phyloP scores from a whole-genome alignment of 2,888 invertebrate species.

The Dichetophora obliterata region DNA sequence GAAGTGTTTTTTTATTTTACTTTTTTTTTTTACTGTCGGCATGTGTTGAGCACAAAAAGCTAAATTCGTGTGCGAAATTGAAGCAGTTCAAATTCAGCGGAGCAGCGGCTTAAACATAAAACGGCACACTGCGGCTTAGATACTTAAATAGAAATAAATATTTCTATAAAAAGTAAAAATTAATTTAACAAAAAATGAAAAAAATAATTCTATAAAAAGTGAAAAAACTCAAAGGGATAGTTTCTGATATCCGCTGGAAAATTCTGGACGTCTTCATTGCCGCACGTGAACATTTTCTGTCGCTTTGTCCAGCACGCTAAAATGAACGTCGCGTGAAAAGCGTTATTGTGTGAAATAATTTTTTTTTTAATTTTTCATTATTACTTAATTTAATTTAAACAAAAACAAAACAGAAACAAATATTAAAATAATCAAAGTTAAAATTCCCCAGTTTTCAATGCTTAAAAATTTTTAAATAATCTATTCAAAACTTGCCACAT shows the following conservation, averaged over 20 bases:
- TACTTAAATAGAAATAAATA: neutral
- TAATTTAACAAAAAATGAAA: neutral
- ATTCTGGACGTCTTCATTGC: neutral
- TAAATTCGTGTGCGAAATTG: constrained; percentile 4
- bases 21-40: neutral
- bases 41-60: constrained; percentile 21
- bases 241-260: too few relatives aligned
- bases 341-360: too few relatives aligned
- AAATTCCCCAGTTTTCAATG: too few relatives aligned
- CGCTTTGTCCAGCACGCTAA: too few relatives aligned
- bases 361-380: too few relatives aligned
- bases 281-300: too few relatives aligned
- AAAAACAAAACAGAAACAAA: too few relatives aligned
- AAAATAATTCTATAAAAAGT: neutral
- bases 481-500: neutral
- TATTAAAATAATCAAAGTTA: too few relatives aligned
- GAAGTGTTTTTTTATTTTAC: constrained; percentile 15
- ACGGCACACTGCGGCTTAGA: neutral
- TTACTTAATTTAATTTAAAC: too few relatives aligned
- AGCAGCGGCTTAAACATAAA: neutral
- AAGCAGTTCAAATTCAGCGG: constrained; percentile 14
- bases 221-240: neutral
- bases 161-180: neutral
- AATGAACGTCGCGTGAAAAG: too few relatives aligned
- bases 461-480: too few relatives aligned